Conservation (phyloP, 2,797 vertebrate species). For the Buceros bicornis region DNA sequence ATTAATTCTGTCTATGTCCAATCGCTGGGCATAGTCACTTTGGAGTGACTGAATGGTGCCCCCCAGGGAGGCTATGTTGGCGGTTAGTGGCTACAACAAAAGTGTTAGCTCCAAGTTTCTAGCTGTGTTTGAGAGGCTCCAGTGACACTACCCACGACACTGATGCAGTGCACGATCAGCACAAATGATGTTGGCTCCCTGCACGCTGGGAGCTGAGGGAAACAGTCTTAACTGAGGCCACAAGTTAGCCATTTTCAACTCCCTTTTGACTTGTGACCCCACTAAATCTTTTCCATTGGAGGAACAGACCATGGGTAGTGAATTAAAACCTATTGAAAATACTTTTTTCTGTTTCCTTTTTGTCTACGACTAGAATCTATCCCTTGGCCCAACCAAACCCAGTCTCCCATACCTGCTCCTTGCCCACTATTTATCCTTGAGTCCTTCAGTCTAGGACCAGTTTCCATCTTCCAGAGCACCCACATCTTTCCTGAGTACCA, state of each 20-base stretch:
- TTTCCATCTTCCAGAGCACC: background rate
- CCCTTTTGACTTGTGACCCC: background rate
- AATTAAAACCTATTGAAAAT: background rate
- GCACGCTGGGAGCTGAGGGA: rapidly evolving
- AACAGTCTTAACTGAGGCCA: background rate
- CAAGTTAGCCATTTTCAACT: background rate
- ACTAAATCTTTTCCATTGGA: background rate
- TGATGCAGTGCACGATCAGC: rapidly evolving
- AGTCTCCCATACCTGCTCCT: background rate
- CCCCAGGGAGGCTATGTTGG: too few relatives aligned
- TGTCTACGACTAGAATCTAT: background rate
- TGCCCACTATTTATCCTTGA: background rate
- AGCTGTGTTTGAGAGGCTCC: too few relatives aligned
- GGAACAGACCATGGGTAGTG: background rate
- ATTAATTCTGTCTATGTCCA: background rate
- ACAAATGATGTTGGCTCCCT: rapidly evolving
- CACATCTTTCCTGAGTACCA: background rate
- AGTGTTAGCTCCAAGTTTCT: too few relatives aligned
- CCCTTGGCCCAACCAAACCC: background rate
- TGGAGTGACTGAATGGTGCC: too few relatives aligned
- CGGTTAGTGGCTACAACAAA: too few relatives aligned
- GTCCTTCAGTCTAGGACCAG: background rate
- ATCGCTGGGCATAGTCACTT: too few relatives aligned
- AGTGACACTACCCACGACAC: background rate
- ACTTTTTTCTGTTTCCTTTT: background rate